phyloP scores from a whole-genome alignment of 2,113 vertebrate species.

The Gymnorhina tibicen region DNA sequence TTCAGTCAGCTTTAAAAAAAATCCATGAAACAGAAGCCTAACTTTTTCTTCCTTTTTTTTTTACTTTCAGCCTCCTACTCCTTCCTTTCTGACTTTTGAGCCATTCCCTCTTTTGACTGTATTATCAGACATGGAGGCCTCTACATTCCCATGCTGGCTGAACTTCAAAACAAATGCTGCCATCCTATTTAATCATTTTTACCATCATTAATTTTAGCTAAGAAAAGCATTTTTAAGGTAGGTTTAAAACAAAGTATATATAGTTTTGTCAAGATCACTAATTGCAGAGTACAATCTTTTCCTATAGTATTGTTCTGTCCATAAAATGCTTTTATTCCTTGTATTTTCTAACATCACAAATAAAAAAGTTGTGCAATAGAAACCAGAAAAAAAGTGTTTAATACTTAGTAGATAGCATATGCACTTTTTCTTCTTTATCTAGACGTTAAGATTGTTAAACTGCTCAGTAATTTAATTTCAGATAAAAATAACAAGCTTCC shows the following conservation, averaged over 20 bases:
- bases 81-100: conserved; percentile 7
- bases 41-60: neutral
- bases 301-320: neutral
- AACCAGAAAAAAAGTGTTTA: neutral
- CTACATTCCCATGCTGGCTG: conserved; percentile 13
- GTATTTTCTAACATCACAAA: neutral
- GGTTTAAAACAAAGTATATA: neutral
- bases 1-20: conserved; percentile 44
- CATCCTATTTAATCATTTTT: conserved; percentile 19
- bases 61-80: conserved; percentile 1
- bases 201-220: conserved; percentile 36
- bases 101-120: neutral
- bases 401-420: neutral
- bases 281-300: neutral
- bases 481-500: neutral
- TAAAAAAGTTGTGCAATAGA: neutral
- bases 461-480: neutral
- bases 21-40: conserved; percentile 33
- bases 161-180: conserved; percentile 50
- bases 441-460: neutral
- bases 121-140: neutral
- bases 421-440: neutral
- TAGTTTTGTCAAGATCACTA: neutral
- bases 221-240: conserved; percentile 34
- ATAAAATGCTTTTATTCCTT: neutral